Conservation (phyloP, 2,797 vertebrate genomes). For the Eulemur albifrons region DNA sequence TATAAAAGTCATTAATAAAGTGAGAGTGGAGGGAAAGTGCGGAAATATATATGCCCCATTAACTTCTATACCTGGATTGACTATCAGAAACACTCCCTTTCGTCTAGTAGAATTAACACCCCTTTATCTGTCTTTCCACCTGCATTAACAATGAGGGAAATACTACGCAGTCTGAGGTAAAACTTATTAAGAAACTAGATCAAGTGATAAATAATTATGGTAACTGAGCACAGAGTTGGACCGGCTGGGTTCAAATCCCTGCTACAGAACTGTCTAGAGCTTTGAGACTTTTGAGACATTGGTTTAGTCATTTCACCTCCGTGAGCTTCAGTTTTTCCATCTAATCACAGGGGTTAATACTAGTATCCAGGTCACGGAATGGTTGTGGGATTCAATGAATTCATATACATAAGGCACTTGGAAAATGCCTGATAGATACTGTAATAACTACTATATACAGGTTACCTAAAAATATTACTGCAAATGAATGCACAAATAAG, state of each 20-base stretch:
- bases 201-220: not conserved
- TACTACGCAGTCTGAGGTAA: not conserved
- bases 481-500: not conserved
- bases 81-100: not conserved
- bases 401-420: not conserved
- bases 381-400: not conserved
- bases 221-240: not conserved
- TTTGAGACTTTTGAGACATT: not conserved
- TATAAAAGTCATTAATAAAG: not conserved
- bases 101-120: not conserved
- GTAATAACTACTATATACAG: not conserved
- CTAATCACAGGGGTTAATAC: not conserved
- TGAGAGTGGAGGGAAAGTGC: not conserved
- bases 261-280: not conserved
- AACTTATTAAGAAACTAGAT: not conserved
- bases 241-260: not conserved
- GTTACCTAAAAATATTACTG: not conserved
- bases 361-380: not conserved
- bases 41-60: not conserved
- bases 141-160: not conserved
- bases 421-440: not conserved
- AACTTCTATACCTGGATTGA: not conserved
- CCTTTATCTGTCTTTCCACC: not conserved
- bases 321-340: not conserved
- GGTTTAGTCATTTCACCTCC: not conserved